phyloP scores from a whole-genome alignment of 2,113 vertebrate species.

The Penelope pileata region DNA sequence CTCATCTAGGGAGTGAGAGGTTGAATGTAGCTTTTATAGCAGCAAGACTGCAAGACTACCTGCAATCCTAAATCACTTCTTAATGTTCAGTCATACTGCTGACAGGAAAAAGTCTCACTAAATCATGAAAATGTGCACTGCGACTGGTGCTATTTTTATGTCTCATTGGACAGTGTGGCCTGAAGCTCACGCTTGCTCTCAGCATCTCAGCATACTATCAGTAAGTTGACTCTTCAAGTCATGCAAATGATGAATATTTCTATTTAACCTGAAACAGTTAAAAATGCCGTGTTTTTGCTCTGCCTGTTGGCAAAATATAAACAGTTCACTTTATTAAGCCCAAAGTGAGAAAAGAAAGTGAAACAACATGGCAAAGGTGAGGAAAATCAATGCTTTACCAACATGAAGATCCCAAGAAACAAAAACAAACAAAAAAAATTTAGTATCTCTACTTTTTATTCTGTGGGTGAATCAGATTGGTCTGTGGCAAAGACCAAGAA shows the following conservation, averaged over 20 bases:
- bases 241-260: background rate
- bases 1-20: background rate
- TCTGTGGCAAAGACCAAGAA: background rate
- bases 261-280: slow-evolving; percentile 15
- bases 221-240: background rate
- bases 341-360: background rate
- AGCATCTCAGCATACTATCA: background rate
- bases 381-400: background rate
- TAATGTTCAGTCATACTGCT: background rate
- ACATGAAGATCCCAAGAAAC: background rate
- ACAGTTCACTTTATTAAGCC: background rate
- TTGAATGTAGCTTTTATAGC: slow-evolving; percentile 14
- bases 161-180: slow-evolving; percentile 27
- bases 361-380: background rate
- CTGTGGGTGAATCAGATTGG: background rate
- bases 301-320: background rate
- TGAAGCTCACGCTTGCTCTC: background rate
- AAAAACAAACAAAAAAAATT: background rate
- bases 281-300: background rate
- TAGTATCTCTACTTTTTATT: background rate
- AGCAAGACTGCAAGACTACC: background rate
- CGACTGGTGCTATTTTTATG: slow-evolving; percentile 47
- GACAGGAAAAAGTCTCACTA: slow-evolving; percentile 38
- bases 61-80: slow-evolving; percentile 17
- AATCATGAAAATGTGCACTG: slow-evolving; percentile 22